Conservation (phyloP, 1,140 invertebrate species). For the Brachionus sp. region DNA sequence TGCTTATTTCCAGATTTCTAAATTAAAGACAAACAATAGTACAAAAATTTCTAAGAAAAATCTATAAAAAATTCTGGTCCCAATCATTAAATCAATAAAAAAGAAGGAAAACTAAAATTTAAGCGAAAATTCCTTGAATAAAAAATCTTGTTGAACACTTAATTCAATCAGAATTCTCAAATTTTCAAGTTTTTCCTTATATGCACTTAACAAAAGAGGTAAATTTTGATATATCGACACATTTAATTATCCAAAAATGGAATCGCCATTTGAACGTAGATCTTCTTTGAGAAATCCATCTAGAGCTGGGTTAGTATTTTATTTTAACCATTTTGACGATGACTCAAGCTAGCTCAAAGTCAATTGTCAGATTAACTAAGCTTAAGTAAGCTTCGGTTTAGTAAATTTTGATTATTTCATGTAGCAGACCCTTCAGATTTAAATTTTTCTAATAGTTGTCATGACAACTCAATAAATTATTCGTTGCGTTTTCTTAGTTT, state of each 20-base stretch:
- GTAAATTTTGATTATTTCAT: background rate
- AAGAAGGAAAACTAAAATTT: background rate
- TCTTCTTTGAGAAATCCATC: background rate
- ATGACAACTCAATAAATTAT: slow-evolving; percentile 15
- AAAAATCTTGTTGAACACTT: background rate
- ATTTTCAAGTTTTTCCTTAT: background rate
- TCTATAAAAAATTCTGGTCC: background rate
- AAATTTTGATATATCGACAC: background rate
- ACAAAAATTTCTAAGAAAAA: background rate
- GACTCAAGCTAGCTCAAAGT: background rate
- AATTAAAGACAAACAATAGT: background rate
- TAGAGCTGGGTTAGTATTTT: slow-evolving; percentile 5
- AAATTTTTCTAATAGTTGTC: background rate
- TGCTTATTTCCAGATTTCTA: background rate
- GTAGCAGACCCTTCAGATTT: background rate
- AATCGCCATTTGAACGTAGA: background rate
- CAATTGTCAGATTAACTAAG: background rate
- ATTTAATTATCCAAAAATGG: slow-evolving; percentile 7
- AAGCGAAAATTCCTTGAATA: background rate
- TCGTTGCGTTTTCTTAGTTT: background rate
- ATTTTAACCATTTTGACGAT: background rate
- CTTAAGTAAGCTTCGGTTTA: background rate
- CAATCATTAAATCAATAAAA: background rate
- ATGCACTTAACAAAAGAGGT: background rate
- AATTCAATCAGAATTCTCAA: background rate